Percentiles rank a stretch among this genome's conserved stretches.
Conservation (phyloP, 2,797 vertebrate genomes). For the Cossypha dichroa region DNA sequence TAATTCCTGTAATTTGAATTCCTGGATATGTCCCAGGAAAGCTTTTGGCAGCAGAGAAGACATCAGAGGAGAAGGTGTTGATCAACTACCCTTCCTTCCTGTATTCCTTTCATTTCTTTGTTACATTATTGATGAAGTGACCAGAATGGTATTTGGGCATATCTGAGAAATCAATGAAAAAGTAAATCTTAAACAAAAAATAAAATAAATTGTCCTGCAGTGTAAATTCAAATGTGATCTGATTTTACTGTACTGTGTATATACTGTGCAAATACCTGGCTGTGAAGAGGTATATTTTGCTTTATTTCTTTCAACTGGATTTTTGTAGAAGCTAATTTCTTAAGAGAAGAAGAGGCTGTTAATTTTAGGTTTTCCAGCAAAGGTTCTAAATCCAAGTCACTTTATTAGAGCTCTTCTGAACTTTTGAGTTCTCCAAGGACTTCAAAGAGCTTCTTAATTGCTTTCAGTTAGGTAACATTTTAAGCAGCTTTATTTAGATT, state of each 20-base stretch:
- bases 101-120: not conserved
- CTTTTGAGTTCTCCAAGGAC: not conserved
- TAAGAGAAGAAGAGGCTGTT: not conserved
- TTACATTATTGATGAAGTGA: not conserved
- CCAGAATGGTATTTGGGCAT: not conserved
- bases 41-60: not conserved
- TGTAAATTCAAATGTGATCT: not conserved
- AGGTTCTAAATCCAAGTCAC: not conserved
- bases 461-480: not conserved
- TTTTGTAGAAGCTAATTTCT: not conserved
- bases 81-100: not conserved
- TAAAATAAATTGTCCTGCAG: not conserved
- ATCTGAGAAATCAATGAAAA: slow-evolving; percentile 11
- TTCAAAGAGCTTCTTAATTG: not conserved
- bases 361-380: not conserved
- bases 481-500: not conserved
- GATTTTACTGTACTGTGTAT: not conserved
- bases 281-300: not conserved
- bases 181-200: not conserved
- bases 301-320: not conserved
- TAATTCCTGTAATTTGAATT: not conserved
- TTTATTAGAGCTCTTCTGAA: not conserved
- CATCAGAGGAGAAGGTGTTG: not conserved
- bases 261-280: not conserved
- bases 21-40: not conserved